Conservation (phyloP, 2,113 vertebrate genomes). For the Leucopsar rothschildi region DNA sequence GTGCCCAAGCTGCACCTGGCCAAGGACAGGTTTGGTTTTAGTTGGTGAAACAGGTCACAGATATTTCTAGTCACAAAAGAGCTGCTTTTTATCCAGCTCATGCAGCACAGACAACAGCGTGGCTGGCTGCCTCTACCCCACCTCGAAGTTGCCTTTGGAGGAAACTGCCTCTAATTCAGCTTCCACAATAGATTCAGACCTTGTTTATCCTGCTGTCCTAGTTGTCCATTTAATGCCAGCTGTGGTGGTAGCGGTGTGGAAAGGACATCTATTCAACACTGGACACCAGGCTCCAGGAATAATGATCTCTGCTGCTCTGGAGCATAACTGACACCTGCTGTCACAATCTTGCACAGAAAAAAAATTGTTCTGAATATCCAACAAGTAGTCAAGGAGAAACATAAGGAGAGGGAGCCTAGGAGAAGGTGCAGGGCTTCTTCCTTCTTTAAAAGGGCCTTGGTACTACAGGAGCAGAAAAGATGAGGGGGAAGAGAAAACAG, state of each 20-base stretch:
- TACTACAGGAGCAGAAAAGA: neutral
- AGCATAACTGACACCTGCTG: constrained; percentile 33
- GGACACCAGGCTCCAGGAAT: neutral
- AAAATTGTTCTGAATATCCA: neutral
- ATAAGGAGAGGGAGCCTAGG: neutral
- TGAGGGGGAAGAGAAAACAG: neutral
- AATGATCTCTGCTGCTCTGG: neutral
- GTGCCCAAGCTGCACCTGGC: neutral
- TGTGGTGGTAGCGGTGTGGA: neutral
- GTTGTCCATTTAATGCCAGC: neutral
- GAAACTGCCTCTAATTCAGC: neutral
- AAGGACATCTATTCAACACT: neutral
- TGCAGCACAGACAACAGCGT: neutral
- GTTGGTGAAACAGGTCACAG: neutral
- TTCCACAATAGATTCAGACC: neutral
- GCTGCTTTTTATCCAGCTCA: neutral
- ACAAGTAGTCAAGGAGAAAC: neutral
- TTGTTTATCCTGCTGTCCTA: neutral
- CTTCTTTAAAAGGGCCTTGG: neutral
- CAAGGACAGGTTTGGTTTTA: neutral
- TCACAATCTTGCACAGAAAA: neutral
- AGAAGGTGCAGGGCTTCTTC: neutral
- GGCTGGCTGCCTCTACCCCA: neutral
- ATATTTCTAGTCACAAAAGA: neutral
- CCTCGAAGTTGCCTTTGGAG: neutral